Base-by-base conservation (phyloP, 2,113 vertebrate species). In the Hippocampus zosterae region DNA sequence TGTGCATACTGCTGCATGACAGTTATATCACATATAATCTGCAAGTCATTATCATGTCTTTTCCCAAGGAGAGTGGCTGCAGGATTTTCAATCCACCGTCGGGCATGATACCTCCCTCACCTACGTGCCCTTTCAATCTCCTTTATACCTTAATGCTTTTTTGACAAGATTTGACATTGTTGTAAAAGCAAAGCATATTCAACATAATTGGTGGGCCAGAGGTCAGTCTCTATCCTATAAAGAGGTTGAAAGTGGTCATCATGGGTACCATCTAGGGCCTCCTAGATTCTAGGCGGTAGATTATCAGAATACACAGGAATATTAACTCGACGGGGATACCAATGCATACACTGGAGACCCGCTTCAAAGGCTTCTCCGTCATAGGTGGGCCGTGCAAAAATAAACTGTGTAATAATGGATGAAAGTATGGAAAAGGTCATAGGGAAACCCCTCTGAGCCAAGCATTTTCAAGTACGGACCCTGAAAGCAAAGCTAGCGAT, bases 151-250 rank as follows among this genome's bases (percentile, higher is more conserved):
- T 84, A 82, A 80, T 84, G 77, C 78, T 75, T n/a, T 84, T 89
- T 78, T 85, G 79, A 91, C 79, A 76, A 86, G 88, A 91, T 90
- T 88, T 88, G 37, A 66, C 16, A n/a, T 61, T 69, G 76, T 80
- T 65, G 70, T 79, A 84, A 81, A 71, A 74, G 72, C 70, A 86
- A 68, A 60, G 27, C 86, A 88, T 90, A 90, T 90, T 91, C 82
- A 67, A 74, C 53, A 67, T 65, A 76, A 87, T 86, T 88, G 72
- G 77, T 61, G 76, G 57, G 69, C 78, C 76, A 75, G 74, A 81
- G 82, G 78, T 85, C 81, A 79, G 73, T 50, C 71, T 76, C 80
- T 88, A 88, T 88, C 85, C 81, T 71, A 61, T 88, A 78, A 85
- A 83, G 68, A 10, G 42, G 57, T 77, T 62, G 48, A 0, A 69